Conservation (phyloP, 2,888 invertebrate species). For the Leptothorax acervorum region DNA sequence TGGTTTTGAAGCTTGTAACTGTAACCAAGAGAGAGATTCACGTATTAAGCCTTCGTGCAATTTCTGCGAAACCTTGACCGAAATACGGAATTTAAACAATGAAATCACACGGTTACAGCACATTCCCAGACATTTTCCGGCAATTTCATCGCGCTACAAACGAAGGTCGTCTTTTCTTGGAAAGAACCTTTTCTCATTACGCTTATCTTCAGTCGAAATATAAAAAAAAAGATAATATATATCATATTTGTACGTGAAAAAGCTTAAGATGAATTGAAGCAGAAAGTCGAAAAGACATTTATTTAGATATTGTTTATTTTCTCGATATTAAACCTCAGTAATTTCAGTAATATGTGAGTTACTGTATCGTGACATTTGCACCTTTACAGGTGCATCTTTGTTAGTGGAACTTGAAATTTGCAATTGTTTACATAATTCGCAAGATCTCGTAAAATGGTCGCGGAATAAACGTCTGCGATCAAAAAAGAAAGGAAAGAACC, state of each 20-base stretch:
- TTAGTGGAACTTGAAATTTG: neutral
- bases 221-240: neutral
- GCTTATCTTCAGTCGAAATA: neutral
- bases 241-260: neutral
- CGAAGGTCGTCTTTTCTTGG: neutral
- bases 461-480: neutral
- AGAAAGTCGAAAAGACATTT: neutral
- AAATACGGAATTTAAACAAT: conserved; percentile 31
- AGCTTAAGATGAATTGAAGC: neutral
- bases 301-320: neutral
- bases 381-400: neutral
- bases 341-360: neutral
- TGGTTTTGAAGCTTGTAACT: neutral
- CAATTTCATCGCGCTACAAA: neutral
- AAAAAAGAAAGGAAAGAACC: neutral
- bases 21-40: neutral
- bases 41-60: neutral
- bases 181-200: neutral
- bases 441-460: neutral
- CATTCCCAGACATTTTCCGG: neutral
- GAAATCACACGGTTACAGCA: neutral
- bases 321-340: neutral
- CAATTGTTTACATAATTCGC: neutral
- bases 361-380: neutral
- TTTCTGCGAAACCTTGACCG: neutral